phyloP scores from a whole-genome alignment of 2,797 vertebrate species.

The Eupleurogrammus muticus region DNA sequence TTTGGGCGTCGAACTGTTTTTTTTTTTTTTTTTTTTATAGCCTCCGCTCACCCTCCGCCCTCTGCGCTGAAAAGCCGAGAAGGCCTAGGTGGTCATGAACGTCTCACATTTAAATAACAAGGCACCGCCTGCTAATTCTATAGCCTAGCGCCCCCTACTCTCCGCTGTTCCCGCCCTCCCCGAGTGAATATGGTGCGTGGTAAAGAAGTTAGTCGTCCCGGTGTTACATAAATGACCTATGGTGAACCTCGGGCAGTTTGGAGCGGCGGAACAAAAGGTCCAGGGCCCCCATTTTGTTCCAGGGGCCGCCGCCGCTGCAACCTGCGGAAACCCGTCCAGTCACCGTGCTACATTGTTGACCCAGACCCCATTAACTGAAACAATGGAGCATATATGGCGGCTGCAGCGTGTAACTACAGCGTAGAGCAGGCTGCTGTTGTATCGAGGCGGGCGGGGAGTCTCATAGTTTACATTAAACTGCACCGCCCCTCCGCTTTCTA shows the following conservation, averaged over 20 bases:
- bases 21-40: not conserved
- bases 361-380: not conserved
- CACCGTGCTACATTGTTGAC: conserved; percentile 2
- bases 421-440: not conserved
- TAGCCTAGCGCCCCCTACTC: not conserved
- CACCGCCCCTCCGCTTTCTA: conserved; percentile 4
- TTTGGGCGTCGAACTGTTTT: not conserved
- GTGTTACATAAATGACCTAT: conserved; percentile 64
- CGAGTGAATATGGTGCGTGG: conserved; percentile 24
- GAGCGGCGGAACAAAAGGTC: conserved; percentile 33
- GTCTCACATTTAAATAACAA: conserved; percentile 38
- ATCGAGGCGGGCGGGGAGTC: not conserved
- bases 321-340: conserved; percentile 4
- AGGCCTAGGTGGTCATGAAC: conserved; percentile 10
- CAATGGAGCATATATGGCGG: conserved; percentile 11
- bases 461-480: not conserved
- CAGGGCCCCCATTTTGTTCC: conserved; percentile 26
- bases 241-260: conserved; percentile 38
- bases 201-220: conserved; percentile 40
- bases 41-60: not conserved
- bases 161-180: conserved; percentile 23
- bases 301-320: conserved; percentile 22
- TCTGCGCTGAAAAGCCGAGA: not conserved
- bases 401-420: not conserved
- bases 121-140: conserved; percentile 33